Percentiles rank a stretch among this genome's conserved stretches.
These are phyloP conservation scores for Myzus persicae DNA, from an alignment of 1,140 invertebrate species.

Conservation along the genomic window DNA sequence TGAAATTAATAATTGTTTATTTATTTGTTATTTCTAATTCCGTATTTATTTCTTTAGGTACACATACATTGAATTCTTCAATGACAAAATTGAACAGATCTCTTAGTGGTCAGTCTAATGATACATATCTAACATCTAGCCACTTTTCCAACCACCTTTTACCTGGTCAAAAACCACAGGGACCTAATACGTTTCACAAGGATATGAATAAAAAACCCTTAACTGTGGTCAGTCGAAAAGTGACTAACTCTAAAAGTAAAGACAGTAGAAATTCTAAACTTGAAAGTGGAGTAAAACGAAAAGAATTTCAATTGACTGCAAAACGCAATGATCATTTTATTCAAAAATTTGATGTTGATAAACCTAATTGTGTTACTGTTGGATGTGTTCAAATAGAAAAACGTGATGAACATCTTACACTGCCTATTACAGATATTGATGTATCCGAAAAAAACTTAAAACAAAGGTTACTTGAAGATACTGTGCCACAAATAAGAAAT, in stretches of 20 bases:
- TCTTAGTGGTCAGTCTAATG: conserved; percentile 37
- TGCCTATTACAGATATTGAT: conserved; percentile 61
- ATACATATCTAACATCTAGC: conserved; percentile 51
- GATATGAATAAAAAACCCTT: conserved; percentile 54
- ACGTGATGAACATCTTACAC: conserved; percentile 41
- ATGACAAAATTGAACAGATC: conserved; percentile 50
- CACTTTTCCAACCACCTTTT: conserved; percentile 52
- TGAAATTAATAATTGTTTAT: conserved; percentile 4
- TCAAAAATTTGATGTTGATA: conserved; percentile 53
- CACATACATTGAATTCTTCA: conserved; percentile 52
- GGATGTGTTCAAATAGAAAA: conserved; percentile 57
- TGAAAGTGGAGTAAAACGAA: conserved; percentile 53
- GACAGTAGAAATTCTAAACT: conserved; percentile 57
- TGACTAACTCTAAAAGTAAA: conserved; percentile 55
- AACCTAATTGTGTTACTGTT: conserved; percentile 51
- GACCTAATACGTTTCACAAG: conserved; percentile 49
- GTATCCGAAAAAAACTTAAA: conserved; percentile 72
- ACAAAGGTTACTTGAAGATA: conserved; percentile 69
- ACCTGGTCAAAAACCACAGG: conserved; percentile 40
- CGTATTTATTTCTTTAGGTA: conserved; percentile 40
- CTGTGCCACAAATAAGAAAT: conserved; percentile 38
- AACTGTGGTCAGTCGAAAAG: conserved; percentile 52
- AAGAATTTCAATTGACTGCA: conserved; percentile 57
- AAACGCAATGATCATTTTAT: conserved; percentile 50
- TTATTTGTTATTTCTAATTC: background rate